These are phyloP conservation scores for Leucophora obtusa DNA, from an alignment of 2,888 invertebrate genomes.

Conservation along the genomic window DNA sequence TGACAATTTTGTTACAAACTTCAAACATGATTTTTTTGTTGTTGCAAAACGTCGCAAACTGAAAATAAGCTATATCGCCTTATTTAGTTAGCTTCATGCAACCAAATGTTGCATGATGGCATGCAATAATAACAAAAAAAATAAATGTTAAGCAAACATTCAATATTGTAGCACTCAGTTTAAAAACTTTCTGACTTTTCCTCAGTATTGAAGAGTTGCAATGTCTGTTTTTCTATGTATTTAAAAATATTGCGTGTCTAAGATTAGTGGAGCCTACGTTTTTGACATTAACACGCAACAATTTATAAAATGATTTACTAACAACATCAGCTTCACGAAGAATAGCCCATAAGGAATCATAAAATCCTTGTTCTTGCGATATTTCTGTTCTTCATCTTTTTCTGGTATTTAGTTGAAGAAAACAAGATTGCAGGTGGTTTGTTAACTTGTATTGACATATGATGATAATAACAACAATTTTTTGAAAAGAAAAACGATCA, in stretches of 20 bases:
- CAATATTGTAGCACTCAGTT: constrained; percentile 39
- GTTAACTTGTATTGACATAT: constrained; percentile 53
- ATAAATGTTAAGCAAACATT: constrained; percentile 30
- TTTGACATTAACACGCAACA: constrained; percentile 61
- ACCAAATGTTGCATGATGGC: constrained; percentile 53
- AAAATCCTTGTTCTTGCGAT: constrained; percentile 22
- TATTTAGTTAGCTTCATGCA: constrained; percentile 35
- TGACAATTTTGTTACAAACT: constrained; percentile 62
- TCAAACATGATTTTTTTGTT: constrained; percentile 43
- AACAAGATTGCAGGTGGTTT: constrained; percentile 53
- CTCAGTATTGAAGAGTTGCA: constrained; percentile 12
- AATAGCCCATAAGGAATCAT: not conserved
- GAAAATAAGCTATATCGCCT: not conserved
- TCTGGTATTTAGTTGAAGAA: constrained; percentile 27
- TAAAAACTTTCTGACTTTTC: constrained; percentile 4
- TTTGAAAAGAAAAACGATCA: constrained; percentile 26
- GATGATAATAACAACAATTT: constrained; percentile 42
- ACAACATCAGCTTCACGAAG: not conserved
- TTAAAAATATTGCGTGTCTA: constrained; percentile 48
- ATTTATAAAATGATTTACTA: constrained; percentile 58
- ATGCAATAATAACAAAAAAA: constrained; percentile 49
- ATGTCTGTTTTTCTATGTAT: constrained; percentile 10
- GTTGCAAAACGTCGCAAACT: constrained; percentile 1
- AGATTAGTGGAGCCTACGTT: constrained; percentile 59
- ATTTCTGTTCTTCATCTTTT: not conserved